phyloP scores from a whole-genome alignment of 1,140 invertebrate genomes.

The Monomorium pharaonis region DNA sequence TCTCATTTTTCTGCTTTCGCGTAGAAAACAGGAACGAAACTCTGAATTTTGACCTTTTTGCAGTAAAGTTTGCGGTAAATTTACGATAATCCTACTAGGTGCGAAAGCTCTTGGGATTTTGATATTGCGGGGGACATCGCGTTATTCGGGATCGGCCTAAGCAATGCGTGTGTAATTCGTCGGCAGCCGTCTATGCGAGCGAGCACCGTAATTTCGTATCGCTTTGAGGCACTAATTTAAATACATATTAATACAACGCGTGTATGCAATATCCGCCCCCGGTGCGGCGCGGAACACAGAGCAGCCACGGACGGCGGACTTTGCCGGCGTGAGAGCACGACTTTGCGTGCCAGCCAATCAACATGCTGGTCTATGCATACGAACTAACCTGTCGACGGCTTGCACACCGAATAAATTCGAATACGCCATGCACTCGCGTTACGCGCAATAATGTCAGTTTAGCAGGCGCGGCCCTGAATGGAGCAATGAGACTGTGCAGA shows the following conservation, averaged over 20 bases:
- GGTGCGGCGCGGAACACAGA: constrained; percentile 18
- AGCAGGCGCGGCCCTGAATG: constrained; percentile 24
- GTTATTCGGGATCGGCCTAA: constrained; percentile 16
- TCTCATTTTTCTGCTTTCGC: not conserved
- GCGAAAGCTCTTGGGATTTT: not conserved
- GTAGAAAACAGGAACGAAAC: not conserved
- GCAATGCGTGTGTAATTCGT: constrained; percentile 44
- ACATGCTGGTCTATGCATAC: constrained; percentile 68
- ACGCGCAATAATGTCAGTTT: constrained; percentile 49
- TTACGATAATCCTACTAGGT: not conserved
- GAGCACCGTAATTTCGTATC: constrained; percentile 75
- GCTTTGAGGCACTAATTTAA: constrained; percentile 82
- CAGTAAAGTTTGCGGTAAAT: not conserved
- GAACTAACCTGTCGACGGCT: constrained; percentile 64
- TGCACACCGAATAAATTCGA: constrained; percentile 60
- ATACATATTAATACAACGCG: constrained; percentile 83
- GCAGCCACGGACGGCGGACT: constrained; percentile 50
- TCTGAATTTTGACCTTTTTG: not conserved
- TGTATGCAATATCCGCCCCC: constrained; percentile 74
- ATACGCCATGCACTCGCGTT: constrained; percentile 37
- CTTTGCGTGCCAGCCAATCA: constrained; percentile 70
- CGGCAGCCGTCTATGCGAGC: constrained; percentile 57
- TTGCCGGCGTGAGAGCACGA: constrained; percentile 51
- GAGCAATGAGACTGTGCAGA: constrained; percentile 34
- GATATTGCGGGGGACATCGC: not conserved